Percentiles rank a stretch among this genome's conserved stretches.
Evolutionary conservation across 2,797 vertebrate genomes (phyloP).

Genomic region (Lagorchestes hirsutus): DNA sequence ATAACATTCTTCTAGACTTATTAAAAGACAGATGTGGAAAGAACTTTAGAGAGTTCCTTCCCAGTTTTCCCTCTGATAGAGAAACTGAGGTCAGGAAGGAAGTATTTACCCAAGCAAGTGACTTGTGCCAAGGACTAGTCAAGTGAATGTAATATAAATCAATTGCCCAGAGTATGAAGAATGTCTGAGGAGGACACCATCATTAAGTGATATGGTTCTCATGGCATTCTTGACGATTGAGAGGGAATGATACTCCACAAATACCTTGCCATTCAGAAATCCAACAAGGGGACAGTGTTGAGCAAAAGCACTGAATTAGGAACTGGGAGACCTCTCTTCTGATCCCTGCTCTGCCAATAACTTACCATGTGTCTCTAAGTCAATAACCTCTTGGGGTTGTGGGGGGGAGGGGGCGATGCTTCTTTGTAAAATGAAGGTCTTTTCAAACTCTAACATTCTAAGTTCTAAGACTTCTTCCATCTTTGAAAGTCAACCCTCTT

Average conservation of each 20-base stretch:
- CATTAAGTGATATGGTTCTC: neutral
- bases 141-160: neutral
- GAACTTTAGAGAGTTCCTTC: neutral
- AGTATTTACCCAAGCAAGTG: slow-evolving; percentile 6
- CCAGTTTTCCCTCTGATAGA: neutral
- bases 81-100: slow-evolving; percentile 20
- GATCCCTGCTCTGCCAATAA: neutral
- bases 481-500: neutral
- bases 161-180: neutral
- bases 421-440: neutral
- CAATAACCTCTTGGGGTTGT: neutral
- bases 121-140: neutral
- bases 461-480: neutral
- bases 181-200: neutral
- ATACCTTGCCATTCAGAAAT: neutral
- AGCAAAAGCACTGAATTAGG: neutral
- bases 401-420: neutral
- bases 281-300: neutral
- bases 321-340: neutral
- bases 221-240: neutral
- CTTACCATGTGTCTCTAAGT: neutral
- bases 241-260: neutral
- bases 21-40: neutral
- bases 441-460: neutral
- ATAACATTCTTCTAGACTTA: neutral